Evolutionary conservation across 1,140 invertebrate genomes (phyloP).

Genomic region (Heliconius hewitsoni): DNA sequence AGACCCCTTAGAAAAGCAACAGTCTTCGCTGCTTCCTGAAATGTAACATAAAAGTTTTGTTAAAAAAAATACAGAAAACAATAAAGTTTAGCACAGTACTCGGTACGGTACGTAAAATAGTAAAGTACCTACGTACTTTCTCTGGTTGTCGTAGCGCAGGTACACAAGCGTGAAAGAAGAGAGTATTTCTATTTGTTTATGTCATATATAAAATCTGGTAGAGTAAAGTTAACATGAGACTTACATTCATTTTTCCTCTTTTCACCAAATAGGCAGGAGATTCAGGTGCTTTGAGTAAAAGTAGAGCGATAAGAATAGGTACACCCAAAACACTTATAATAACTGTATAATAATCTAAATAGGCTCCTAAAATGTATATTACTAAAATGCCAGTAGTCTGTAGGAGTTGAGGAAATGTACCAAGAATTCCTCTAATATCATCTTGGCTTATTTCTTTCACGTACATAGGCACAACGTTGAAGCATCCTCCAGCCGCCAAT

Average conservation of each 20-base stretch:
- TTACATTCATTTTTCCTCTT: slow-evolving; percentile 51
- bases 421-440: slow-evolving; percentile 42
- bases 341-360: slow-evolving; percentile 72
- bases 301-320: slow-evolving; percentile 37
- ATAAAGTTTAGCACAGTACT: too few relatives aligned
- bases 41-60: not conserved
- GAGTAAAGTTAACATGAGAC: slow-evolving; percentile 8
- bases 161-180: too few relatives aligned
- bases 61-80: not conserved
- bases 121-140: too few relatives aligned
- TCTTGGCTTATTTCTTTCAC: slow-evolving; percentile 50
- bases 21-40: slow-evolving; percentile 33
- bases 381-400: slow-evolving; percentile 46
- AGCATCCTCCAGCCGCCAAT: slow-evolving; percentile 42
- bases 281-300: slow-evolving; percentile 53
- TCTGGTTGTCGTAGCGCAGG: too few relatives aligned
- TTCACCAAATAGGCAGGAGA: slow-evolving; percentile 58
- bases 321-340: slow-evolving; percentile 43
- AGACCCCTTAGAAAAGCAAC: slow-evolving; percentile 33
- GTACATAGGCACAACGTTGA: slow-evolving; percentile 42
- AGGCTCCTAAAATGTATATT: slow-evolving; percentile 82
- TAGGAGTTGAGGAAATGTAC: slow-evolving; percentile 37
- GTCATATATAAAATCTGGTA: too few relatives aligned
- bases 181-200: too few relatives aligned
- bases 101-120: too few relatives aligned